Evolutionary conservation across 2,888 invertebrate species (phyloP).

Genomic region (Tortricodes alternella): DNA sequence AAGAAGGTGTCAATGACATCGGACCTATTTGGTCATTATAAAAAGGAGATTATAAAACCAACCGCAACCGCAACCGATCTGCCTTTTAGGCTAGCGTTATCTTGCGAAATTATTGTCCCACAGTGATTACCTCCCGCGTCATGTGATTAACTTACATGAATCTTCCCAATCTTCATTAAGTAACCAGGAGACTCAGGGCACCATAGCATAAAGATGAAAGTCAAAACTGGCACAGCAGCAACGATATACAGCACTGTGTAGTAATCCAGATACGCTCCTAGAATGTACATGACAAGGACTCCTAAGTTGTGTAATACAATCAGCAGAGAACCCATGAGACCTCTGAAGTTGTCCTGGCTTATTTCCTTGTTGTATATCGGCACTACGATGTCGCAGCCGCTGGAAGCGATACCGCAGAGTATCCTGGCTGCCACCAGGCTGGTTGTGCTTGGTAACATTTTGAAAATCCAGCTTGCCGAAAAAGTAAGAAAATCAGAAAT

Average conservation of each 20-base stretch:
- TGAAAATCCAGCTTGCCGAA: slow-evolving; percentile 62
- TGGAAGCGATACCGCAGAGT: slow-evolving; percentile 54
- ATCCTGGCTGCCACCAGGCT: slow-evolving; percentile 53
- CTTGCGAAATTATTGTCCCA: too few species aligned
- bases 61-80: too few species aligned
- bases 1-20: too few species aligned
- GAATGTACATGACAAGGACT: slow-evolving; percentile 54
- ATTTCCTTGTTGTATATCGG: slow-evolving; percentile 66
- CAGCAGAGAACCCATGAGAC: slow-evolving; percentile 53
- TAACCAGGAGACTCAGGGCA: slow-evolving; percentile 69
- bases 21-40: too few species aligned
- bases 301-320: slow-evolving; percentile 53
- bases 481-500: slow-evolving; percentile 49
- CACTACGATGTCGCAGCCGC: slow-evolving; percentile 56
- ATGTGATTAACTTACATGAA: slow-evolving; percentile 48
- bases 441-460: slow-evolving; percentile 45
- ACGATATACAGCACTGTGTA: slow-evolving; percentile 52
- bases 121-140: too few species aligned
- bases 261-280: slow-evolving; percentile 61
- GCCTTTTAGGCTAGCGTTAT: too few species aligned
- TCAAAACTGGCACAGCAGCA: slow-evolving; percentile 49
- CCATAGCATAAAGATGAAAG: slow-evolving; percentile 50
- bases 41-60: too few species aligned
- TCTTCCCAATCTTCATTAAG: slow-evolving; percentile 55
- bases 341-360: slow-evolving; percentile 60